phyloP scores from a whole-genome alignment of 1,140 invertebrate species.

The Papilio dardanus region DNA sequence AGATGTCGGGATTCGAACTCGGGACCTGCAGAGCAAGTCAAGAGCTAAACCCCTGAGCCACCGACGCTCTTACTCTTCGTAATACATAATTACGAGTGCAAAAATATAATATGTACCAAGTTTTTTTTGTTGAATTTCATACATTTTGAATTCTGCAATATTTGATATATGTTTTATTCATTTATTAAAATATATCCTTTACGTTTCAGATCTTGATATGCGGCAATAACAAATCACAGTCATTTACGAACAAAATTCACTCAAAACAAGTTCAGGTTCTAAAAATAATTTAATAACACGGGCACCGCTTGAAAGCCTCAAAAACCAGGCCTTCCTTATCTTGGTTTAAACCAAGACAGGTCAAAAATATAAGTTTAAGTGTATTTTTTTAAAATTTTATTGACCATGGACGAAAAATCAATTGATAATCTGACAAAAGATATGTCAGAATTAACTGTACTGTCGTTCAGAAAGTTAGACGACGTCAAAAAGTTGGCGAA shows the following conservation, averaged over 20 bases:
- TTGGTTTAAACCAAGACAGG: conserved; percentile 58
- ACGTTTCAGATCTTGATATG: conserved; percentile 77
- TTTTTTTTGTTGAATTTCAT: not conserved
- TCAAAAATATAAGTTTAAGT: conserved; percentile 54
- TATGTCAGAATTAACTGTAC: conserved; percentile 59
- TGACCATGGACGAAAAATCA: conserved; percentile 41
- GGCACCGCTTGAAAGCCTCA: conserved; percentile 51
- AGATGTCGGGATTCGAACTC: too few relatives aligned
- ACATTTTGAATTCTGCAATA: not conserved
- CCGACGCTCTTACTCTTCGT: too few relatives aligned
- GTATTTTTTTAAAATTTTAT: conserved; percentile 45
- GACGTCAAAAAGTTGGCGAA: conserved; percentile 66
- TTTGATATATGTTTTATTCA: not conserved
- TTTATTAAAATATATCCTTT: conserved; percentile 37
- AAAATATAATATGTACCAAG: too few relatives aligned
- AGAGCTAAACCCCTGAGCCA: too few relatives aligned
- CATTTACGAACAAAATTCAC: conserved; percentile 49
- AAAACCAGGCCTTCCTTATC: conserved; percentile 53
- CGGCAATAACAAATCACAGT: conserved; percentile 68
- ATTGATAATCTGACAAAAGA: conserved; percentile 55
- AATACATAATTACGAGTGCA: too few relatives aligned
- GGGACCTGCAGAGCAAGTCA: too few relatives aligned
- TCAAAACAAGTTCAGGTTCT: conserved; percentile 43
- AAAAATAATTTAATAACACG: conserved; percentile 53
- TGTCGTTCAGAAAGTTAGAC: conserved; percentile 71